Percentiles rank a stretch among this genome's conserved stretches.
phyloP scores from a whole-genome alignment of 1,140 invertebrate genomes.

The Aphaenogaster floridana region DNA sequence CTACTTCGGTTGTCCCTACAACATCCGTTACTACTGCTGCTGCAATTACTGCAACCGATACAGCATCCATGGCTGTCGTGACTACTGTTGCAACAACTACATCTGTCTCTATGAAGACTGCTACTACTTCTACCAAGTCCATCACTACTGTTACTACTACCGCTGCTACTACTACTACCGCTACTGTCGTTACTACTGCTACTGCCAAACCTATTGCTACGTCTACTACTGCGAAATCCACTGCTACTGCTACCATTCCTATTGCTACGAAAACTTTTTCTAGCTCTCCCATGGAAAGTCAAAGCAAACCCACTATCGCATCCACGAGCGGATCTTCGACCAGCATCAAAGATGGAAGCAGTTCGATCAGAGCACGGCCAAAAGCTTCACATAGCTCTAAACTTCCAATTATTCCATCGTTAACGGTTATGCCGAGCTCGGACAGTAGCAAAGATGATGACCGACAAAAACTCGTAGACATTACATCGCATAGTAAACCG shows the following conservation, averaged over 20 bases:
- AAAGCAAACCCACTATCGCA: background rate
- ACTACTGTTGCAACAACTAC: background rate
- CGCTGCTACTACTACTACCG: background rate
- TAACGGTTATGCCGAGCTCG: conserved; percentile 64
- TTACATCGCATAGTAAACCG: conserved; percentile 68
- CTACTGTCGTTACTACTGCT: background rate
- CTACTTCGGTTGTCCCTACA: background rate
- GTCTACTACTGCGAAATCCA: background rate
- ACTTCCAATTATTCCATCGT: conserved; percentile 54
- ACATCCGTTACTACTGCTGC: background rate
- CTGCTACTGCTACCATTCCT: background rate
- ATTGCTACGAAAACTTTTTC: background rate
- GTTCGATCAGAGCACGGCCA: conserved; percentile 67
- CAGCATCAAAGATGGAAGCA: conserved; percentile 12
- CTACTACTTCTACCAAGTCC: conserved; percentile 5
- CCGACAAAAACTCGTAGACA: conserved; percentile 65
- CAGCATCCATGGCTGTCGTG: background rate
- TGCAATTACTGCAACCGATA: background rate
- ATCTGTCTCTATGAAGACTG: background rate
- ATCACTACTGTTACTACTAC: background rate
- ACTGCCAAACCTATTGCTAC: background rate
- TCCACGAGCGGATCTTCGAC: background rate
- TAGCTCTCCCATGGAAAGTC: background rate
- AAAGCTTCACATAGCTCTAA: conserved; percentile 68
- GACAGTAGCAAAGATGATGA: conserved; percentile 51